Evolutionary conservation across 2,797 vertebrate species (phyloP), one percentile per base, ranked within the genome.

Genomic region (Hydrolagus colliei): DNA sequence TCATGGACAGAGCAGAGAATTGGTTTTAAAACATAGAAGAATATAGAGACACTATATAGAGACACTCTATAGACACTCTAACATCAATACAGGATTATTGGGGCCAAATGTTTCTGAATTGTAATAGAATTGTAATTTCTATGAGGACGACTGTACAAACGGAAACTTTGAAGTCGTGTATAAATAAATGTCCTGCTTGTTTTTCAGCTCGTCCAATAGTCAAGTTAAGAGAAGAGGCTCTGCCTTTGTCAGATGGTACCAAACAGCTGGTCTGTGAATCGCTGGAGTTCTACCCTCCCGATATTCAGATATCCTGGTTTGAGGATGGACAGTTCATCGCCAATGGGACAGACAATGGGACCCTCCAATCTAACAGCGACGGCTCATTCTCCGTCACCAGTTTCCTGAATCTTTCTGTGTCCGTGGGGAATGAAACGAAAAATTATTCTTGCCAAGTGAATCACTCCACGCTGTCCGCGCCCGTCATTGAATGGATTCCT

Each of bases 371-470:
- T 78, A 87, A 75, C 62, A 63, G 79, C 72, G 85, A 87, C 11
- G 87, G 87, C 71, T 71, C 88, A 86, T 89, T 88, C 63, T 89
- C 82, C 5, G 20, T 85, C 75, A 86, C 72, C 72, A 86, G 13
- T n/a, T 72, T 77, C 82, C 87, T 88, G 59, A 86, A 68, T 76
- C 41, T 87, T 86, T 67, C 87, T 85, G 22, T 75, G 41, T 32
- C 71, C 9, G 86, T 27, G 27, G 27, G 27, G 27, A 27, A 27
- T 27, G 27, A 27, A 27, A 27, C 27, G 85, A 74, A 27, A 32
- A 86, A 86, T n/a, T 88, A 84, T 68, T 76, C 68, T 86, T 88
- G 87, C 86, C 87, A 86, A 73, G 86, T 88, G 76, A 88, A 85
- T 73, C 87, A 88, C 35, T 86, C 86, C 1, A n/a, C 87, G 22